Conservation (phyloP, 2,797 vertebrate species). For the Synaphobranchus kaupii region DNA sequence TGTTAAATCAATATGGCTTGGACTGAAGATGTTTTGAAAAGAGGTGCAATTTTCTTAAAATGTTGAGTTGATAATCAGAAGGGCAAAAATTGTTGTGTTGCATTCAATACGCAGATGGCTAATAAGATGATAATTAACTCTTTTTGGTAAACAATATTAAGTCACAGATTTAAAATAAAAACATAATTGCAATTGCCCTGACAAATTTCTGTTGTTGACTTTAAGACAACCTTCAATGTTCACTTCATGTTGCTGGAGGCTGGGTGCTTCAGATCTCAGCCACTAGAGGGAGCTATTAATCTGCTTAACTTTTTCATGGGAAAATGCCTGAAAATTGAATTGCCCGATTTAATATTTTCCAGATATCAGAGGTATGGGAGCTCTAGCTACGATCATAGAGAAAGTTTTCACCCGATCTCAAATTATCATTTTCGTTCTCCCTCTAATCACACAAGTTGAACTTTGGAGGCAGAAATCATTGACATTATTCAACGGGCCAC, state of each 20-base stretch:
- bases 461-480: neutral
- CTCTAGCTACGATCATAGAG: neutral
- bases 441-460: neutral
- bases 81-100: neutral
- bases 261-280: neutral
- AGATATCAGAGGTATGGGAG: neutral
- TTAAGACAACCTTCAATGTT: neutral
- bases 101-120: neutral
- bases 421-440: neutral
- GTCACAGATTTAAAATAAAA: neutral
- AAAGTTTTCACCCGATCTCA: neutral
- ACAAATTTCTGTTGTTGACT: neutral
- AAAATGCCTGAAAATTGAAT: neutral
- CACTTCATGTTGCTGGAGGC: neutral
- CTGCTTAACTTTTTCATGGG: neutral
- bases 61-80: too few species aligned
- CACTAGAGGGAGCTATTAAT: constrained; percentile 21
- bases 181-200: neutral
- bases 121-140: neutral
- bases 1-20: neutral
- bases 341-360: constrained; percentile 2
- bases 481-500: neutral
- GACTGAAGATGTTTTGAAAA: too few species aligned
- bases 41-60: too few species aligned
- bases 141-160: neutral